Conservation (phyloP, 1,140 invertebrate species). For the Acyrthosiphon pisum region DNA sequence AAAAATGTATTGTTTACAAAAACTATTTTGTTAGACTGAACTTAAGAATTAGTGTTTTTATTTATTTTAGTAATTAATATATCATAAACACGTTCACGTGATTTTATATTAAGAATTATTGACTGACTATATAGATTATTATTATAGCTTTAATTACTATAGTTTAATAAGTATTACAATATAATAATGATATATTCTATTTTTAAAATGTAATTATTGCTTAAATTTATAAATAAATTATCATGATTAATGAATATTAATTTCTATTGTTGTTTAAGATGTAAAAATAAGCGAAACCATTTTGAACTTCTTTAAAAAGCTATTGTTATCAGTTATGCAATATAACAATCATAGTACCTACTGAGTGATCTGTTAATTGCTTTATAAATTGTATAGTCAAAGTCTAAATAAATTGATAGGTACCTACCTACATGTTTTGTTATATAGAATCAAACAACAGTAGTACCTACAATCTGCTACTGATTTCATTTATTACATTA, state of each 20-base stretch:
- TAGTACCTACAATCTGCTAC: neutral
- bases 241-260: neutral
- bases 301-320: neutral
- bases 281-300: neutral
- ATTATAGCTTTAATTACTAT: neutral
- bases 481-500: neutral
- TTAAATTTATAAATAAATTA: neutral
- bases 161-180: neutral
- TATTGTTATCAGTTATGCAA: slow-evolving; percentile 30
- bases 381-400: slow-evolving; percentile 3
- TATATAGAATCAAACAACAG: neutral
- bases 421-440: neutral
- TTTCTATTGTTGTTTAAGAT: neutral
- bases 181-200: neutral
- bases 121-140: neutral
- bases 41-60: neutral
- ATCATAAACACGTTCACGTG: neutral
- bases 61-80: neutral
- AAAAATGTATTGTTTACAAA: neutral
- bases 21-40: neutral
- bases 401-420: neutral
- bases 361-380: neutral
- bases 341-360: neutral
- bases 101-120: neutral
- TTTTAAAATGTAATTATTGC: neutral